These are phyloP conservation scores for Lota lota DNA, from an alignment of 2,113 vertebrate genomes.

Conservation along the genomic window DNA sequence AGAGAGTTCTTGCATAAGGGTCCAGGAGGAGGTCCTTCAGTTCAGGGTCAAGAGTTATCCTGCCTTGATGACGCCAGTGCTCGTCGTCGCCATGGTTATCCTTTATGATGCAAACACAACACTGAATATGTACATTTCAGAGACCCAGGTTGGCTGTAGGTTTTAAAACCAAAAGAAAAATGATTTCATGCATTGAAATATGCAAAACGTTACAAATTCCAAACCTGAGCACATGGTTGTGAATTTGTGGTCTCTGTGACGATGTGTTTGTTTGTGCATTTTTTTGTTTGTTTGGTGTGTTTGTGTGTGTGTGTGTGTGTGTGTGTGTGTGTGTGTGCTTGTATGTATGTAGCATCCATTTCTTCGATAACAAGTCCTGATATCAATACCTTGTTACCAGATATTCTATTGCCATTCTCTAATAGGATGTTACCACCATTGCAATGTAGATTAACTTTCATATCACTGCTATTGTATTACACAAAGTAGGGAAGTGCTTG, in stretches of 20 bases:
- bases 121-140: slow-evolving; percentile 16
- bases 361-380: slow-evolving; percentile 24
- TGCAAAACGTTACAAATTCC: too few species aligned
- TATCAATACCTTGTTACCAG: slow-evolving; percentile 61
- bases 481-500: slow-evolving; percentile 20
- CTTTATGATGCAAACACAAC: slow-evolving; percentile 5
- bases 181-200: too few species aligned
- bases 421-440: slow-evolving; percentile 68
- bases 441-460: slow-evolving; percentile 69
- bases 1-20: slow-evolving; percentile 66
- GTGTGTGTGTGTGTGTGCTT: not conserved
- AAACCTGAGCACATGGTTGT: too few species aligned
- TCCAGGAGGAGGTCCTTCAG: slow-evolving; percentile 53
- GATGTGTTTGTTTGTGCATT: too few species aligned
- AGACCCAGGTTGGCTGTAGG: not conserved
- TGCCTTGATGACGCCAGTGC: slow-evolving; percentile 25
- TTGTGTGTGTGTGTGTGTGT: too few species aligned
- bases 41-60: slow-evolving; percentile 52
- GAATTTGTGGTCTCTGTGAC: too few species aligned
- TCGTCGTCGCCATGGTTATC: slow-evolving; percentile 37
- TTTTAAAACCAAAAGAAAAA: too few species aligned
- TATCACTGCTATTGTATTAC: slow-evolving; percentile 53
- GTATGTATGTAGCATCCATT: slow-evolving; percentile 32
- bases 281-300: too few species aligned
- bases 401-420: slow-evolving; percentile 67